Base-by-base conservation (phyloP, 2,888 invertebrate genomes). In the Thera britannica region DNA sequence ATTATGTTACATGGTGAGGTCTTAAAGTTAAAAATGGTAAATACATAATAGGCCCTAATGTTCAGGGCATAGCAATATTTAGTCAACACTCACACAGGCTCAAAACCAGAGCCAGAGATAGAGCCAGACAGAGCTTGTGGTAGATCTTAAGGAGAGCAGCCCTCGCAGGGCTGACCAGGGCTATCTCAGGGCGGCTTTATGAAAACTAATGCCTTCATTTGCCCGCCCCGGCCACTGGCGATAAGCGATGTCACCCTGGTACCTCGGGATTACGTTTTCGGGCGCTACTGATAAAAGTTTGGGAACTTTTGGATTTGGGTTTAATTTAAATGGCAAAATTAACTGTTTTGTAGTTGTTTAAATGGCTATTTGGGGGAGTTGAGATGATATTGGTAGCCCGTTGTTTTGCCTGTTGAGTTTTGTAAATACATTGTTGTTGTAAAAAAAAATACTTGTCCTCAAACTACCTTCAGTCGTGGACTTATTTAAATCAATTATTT, bases 131-230 rank as follows among this genome's bases (percentile, higher is more conserved):
- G 23, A 23, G 23, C 23, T 51, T 4, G 3, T 12, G 5, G 49
- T 49, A 51, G n/a, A 2, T 54, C 85, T 82, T 76, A 9, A 85
- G 81, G 79, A 79, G 78, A 77, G 79, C 84, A 85, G 83, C 84
- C 86, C 85, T 81, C 72, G 79, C 72, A 72, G 79, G 77, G 60
- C 51, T 84, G 86, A 86, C 87, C 87, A 85, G 82, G 86, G 88
- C 89, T 88, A 89, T 89, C 90, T 85, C 83, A 86, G 79, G 79
- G 79, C 76, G 87, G 91, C 89, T 91, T 92, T 92, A 92, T 92
- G 92, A 91, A 92, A 92, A 92, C 92, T 91, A 92, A 92, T 92
- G 92, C 92, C 90, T 92, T 92, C 90, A 92, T 92, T 92, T 91
- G 90, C 89, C 61, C 55, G 55, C 36, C 62, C 83, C 87, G 87